Evolutionary conservation across 2,113 vertebrate genomes (phyloP).

Genomic region (Naja naja): DNA sequence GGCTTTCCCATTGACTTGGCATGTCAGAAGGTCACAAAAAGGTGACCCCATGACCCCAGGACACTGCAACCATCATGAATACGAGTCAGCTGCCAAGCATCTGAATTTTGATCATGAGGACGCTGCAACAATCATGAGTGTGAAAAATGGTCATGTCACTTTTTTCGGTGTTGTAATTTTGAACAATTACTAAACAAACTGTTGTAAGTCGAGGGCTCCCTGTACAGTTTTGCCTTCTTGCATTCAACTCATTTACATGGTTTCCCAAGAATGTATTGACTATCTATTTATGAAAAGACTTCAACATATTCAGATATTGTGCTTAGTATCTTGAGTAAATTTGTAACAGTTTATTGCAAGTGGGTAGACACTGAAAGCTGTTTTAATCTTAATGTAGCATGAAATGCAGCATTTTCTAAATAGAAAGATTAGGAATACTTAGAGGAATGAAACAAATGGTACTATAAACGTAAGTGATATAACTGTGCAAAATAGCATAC

Average conservation of each 20-base stretch:
- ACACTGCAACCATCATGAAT: not conserved
- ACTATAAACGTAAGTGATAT: not conserved
- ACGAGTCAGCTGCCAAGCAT: not conserved
- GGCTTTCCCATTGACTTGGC: not conserved
- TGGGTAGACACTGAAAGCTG: not conserved
- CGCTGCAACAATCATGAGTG: not conserved
- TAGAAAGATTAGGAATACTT: not conserved
- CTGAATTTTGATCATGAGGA: not conserved
- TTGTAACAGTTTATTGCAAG: not conserved
- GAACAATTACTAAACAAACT: not conserved
- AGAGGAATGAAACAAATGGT: constrained; percentile 4
- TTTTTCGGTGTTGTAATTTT: not conserved
- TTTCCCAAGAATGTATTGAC: constrained; percentile 15
- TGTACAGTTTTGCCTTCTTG: not conserved
- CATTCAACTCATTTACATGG: constrained; percentile 12
- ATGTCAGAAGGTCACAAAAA: not conserved
- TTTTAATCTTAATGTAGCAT: not conserved
- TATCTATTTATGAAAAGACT: not conserved
- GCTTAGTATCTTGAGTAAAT: not conserved
- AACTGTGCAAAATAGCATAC: constrained; percentile 44
- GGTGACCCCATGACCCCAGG: not conserved
- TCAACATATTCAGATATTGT: not conserved
- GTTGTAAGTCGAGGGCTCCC: not conserved
- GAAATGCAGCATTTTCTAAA: not conserved
- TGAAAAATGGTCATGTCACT: not conserved